Evolutionary conservation across 2,888 invertebrate genomes (phyloP).

Genomic region (Sipha maydis): DNA sequence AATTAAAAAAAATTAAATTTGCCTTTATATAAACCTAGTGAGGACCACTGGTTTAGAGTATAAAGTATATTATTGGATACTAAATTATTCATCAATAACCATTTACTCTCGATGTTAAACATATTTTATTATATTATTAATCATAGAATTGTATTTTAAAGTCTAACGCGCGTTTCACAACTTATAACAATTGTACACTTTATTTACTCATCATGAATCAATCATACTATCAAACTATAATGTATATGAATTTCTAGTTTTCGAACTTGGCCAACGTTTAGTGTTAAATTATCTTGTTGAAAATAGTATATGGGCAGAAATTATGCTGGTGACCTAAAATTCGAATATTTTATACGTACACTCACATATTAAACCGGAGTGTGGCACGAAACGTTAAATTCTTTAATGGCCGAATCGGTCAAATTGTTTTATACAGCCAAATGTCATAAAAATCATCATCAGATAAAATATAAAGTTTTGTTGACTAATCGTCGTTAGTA

Average conservation of each 20-base stretch:
- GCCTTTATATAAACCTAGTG: too few relatives aligned
- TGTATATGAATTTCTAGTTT: neutral
- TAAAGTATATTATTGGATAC: too few relatives aligned
- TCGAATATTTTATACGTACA: neutral
- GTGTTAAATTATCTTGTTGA: slow-evolving; percentile 5
- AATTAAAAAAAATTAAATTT: too few relatives aligned
- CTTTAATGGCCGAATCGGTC: neutral
- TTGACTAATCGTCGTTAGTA: neutral
- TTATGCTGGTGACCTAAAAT: slow-evolving; percentile 30
- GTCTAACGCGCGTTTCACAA: neutral
- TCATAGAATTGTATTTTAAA: too few relatives aligned
- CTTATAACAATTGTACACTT: too few relatives aligned
- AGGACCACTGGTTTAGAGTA: too few relatives aligned
- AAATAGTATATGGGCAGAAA: neutral
- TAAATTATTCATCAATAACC: too few relatives aligned
- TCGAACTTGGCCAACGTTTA: neutral
- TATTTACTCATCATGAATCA: neutral
- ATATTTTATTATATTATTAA: too few relatives aligned
- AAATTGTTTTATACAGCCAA: slow-evolving; percentile 13
- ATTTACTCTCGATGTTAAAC: too few relatives aligned
- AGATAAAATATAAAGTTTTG: neutral
- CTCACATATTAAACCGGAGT: neutral
- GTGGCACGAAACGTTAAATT: neutral
- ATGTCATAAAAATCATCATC: slow-evolving; percentile 15
- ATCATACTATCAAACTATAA: neutral